phyloP scores from a whole-genome alignment of 2,797 vertebrate species.

The Cryptoblepharus egeriae region DNA sequence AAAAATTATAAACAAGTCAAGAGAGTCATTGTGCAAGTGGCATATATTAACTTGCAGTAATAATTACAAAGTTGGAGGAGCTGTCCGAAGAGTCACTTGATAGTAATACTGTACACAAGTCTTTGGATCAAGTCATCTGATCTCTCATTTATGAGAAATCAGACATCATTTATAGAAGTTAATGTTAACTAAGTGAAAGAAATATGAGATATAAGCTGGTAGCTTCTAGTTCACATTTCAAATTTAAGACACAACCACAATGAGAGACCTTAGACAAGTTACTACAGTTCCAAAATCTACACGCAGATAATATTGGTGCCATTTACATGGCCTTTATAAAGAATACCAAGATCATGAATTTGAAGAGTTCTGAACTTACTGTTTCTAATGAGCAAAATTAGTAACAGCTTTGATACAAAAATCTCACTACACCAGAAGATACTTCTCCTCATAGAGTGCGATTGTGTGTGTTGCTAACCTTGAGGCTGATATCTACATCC shows the following conservation, averaged over 20 bases:
- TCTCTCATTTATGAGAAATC: neutral
- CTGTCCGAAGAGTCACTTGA: neutral
- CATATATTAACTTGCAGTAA: neutral
- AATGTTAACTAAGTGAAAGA: neutral
- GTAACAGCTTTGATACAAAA: neutral
- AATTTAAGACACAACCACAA: neutral
- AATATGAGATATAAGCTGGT: neutral
- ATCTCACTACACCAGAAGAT: neutral
- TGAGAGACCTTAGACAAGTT: neutral
- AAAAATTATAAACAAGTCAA: slow-evolving; percentile 34
- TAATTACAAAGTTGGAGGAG: neutral
- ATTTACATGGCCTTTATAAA: too few species aligned
- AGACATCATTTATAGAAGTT: neutral
- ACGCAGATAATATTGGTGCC: too few species aligned
- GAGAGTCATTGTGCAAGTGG: neutral
- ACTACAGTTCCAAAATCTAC: neutral
- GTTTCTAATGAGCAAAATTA: neutral
- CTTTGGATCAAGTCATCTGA: neutral
- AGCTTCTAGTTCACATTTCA: neutral
- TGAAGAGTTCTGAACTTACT: too few species aligned
- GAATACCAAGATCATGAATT: too few species aligned
- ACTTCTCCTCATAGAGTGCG: neutral
- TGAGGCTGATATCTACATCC: too few species aligned
- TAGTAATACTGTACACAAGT: neutral
- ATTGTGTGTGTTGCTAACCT: too few species aligned